phyloP scores from a whole-genome alignment of 2,113 vertebrate genomes.

The Phylloscopus trochiloides region DNA sequence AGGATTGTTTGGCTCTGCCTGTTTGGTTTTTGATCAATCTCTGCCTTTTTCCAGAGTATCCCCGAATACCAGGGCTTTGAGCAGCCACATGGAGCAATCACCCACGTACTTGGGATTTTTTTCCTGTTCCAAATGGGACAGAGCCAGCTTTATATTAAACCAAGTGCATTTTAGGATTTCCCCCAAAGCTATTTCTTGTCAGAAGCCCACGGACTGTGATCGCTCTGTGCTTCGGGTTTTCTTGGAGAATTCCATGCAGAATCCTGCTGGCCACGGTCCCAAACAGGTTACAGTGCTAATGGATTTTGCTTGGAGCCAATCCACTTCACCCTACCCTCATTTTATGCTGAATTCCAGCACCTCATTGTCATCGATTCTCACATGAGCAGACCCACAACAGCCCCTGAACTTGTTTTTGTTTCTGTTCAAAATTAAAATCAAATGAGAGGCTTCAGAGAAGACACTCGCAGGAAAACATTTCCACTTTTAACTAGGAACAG shows the following conservation, averaged over 20 bases:
- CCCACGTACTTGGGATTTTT: not conserved
- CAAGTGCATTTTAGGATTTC: conserved; percentile 7
- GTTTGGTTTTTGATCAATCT: not conserved
- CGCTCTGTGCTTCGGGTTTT: not conserved
- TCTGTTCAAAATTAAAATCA: not conserved
- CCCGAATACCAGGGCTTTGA: not conserved
- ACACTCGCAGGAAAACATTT: not conserved
- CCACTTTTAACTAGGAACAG: not conserved
- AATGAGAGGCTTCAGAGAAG: not conserved
- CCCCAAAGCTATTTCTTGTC: not conserved
- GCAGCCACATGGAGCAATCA: not conserved
- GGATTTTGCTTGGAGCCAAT: not conserved
- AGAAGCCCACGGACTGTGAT: not conserved
- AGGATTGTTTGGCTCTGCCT: not conserved
- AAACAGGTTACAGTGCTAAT: not conserved
- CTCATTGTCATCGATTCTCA: not conserved
- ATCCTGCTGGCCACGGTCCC: not conserved
- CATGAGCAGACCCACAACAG: not conserved
- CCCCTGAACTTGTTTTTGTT: not conserved
- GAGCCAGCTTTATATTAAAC: conserved; percentile 5
- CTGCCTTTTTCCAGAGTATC: not conserved
- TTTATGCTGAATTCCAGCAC: not conserved
- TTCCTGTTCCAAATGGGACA: not conserved
- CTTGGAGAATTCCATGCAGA: not conserved
- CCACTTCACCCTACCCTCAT: not conserved